These are phyloP conservation scores for Carposina sasakii DNA, from an alignment of 1,140 invertebrate genomes.

Conservation along the genomic window DNA sequence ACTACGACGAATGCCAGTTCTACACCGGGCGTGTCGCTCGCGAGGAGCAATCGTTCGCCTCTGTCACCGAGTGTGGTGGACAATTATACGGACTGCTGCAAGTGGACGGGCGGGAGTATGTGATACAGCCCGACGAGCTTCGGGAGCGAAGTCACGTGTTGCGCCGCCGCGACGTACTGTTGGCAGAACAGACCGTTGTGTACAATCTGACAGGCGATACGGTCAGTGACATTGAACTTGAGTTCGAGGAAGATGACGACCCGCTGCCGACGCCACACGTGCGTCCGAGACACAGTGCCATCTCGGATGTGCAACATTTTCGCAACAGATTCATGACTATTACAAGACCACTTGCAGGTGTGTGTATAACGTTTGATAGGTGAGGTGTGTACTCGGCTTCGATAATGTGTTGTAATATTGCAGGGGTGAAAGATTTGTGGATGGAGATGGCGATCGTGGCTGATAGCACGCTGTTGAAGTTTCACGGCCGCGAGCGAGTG, in stretches of 20 bases:
- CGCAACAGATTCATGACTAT: conserved; percentile 37
- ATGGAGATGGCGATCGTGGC: conserved; percentile 80
- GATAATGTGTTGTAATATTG: conserved; percentile 35
- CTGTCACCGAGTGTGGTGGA: conserved; percentile 58
- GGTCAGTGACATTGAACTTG: conserved; percentile 55
- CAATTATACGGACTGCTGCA: conserved; percentile 58
- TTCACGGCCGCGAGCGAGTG: conserved; percentile 78
- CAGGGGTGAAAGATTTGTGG: conserved; percentile 71
- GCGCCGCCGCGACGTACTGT: conserved; percentile 48
- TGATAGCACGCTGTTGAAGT: conserved; percentile 80
- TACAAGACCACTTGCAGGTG: conserved; percentile 58
- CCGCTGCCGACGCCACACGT: conserved; percentile 34
- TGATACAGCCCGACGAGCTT: conserved; percentile 46
- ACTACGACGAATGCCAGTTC: conserved; percentile 60
- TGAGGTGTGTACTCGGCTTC: too few relatives aligned
- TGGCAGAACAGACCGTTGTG: conserved; percentile 37
- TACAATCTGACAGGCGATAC: conserved; percentile 62
- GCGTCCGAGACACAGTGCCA: conserved; percentile 33
- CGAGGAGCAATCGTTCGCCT: conserved; percentile 44
- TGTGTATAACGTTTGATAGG: conserved; percentile 25
- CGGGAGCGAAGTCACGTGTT: conserved; percentile 43
- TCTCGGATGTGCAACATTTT: conserved; percentile 40
- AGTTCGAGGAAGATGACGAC: conserved; percentile 45
- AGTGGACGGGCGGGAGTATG: conserved; percentile 51
- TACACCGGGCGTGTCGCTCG: conserved; percentile 52